Base-by-base conservation (phyloP, 2,888 invertebrate genomes). In the Machimus atricapillus region DNA sequence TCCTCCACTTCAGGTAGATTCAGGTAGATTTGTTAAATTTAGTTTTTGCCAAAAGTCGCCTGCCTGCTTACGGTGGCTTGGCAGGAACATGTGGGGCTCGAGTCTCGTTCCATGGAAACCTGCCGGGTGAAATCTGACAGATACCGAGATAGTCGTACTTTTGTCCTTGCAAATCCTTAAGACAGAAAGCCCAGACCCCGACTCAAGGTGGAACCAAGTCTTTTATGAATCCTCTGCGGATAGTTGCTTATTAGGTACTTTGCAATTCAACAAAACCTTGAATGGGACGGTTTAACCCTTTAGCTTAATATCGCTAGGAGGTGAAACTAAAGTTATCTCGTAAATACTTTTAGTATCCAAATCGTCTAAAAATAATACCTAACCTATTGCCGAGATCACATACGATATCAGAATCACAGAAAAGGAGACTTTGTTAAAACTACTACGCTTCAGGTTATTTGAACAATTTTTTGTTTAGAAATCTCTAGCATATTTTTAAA, bases 1-100 rank as follows among this genome's bases (percentile, higher is more conserved):
- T 37, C 40, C 77, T n/a, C 43, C 19, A 19, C 19, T 77, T 77
- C 34, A 43, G 43, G 78, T 78, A 37, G 43, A 78, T 78, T 78
- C 34, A 43, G 43, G 77, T 78, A 37, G 78, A 78, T 78, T 78
- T 78, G 43, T 37, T 23, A 78, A 78, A 78, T 78, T 78, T 43
- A 78, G 43, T 78, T 78, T 78, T 78, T 78, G 23, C 40, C 43
- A 43, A 9, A 23, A 78, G 66, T 66, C 66, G 19, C 27, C 19
- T 27, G 2, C 27, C 27, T 66, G 66, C 23, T 66, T 66, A 23
- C 19, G 23, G 9, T 27, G 27, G 4, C 66, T 12, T 27, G 66
- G 27, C 66, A 23, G 19, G 27, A 66, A 3, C 23, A 19, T 66
- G 66, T 66, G 23, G 66, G 27, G 43, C 14, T 46, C 43, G 12